A percentile compares a stretch with the other conserved stretches of the same genome.
Evolutionary conservation across 2,113 vertebrate genomes (phyloP).

Genomic region (Elgaria multicarinata): DNA sequence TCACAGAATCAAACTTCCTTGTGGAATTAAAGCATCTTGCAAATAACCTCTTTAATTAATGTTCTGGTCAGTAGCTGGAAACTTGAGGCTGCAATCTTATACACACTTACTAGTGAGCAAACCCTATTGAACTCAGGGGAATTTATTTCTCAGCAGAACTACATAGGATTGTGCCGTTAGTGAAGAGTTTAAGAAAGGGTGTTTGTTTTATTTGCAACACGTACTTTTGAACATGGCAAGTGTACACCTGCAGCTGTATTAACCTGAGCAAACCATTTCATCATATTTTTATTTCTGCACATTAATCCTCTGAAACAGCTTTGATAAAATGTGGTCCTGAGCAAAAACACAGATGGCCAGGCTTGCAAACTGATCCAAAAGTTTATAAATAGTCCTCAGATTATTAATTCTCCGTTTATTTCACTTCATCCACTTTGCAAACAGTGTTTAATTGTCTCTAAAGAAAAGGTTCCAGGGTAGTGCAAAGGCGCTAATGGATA

Average conservation of each 20-base stretch:
- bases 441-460: conserved; percentile 45
- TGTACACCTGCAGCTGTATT: not conserved
- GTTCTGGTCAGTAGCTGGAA: not conserved
- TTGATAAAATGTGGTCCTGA: conserved; percentile 58
- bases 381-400: conserved; percentile 68
- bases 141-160: not conserved
- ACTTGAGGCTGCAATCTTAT: not conserved
- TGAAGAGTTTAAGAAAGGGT: not conserved
- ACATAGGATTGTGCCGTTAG: not conserved
- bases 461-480: conserved; percentile 29
- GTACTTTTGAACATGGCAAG: not conserved
- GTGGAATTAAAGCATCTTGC: not conserved
- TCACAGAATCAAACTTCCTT: not conserved
- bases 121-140: not conserved
- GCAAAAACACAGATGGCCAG: conserved; percentile 58
- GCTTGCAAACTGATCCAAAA: conserved; percentile 54
- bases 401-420: conserved; percentile 67
- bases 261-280: conserved; percentile 23
- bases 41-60: not conserved
- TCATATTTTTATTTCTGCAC: conserved; percentile 37
- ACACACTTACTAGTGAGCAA: not conserved
- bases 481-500: conserved; percentile 28
- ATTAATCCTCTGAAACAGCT: conserved; percentile 61
- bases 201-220: not conserved
- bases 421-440: conserved; percentile 50